These are phyloP conservation scores for Intellagama lesueurii DNA, from an alignment of 2,797 vertebrate species.

Conservation along the genomic window DNA sequence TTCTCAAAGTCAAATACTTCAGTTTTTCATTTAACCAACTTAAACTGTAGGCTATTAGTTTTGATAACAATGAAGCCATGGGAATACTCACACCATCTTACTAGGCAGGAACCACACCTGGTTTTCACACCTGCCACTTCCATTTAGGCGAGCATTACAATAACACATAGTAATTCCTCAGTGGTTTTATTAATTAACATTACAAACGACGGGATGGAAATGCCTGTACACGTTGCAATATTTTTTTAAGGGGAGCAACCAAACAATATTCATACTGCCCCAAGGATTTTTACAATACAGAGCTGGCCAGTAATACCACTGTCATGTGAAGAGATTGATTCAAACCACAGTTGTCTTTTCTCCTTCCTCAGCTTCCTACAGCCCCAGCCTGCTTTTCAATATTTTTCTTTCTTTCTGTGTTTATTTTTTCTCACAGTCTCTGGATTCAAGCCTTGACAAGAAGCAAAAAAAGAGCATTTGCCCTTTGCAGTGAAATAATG, in stretches of 20 bases:
- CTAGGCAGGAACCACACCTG: accelerated
- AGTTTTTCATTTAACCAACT: neutral
- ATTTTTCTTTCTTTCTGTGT: slow-evolving; percentile 25
- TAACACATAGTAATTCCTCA: neutral
- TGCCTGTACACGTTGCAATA: neutral
- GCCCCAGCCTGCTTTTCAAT: slow-evolving; percentile 19
- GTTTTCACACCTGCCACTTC: neutral
- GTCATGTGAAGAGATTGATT: neutral
- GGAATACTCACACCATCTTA: neutral
- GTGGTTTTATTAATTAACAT: neutral
- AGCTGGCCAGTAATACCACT: neutral
- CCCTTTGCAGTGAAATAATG: slow-evolving; percentile 53
- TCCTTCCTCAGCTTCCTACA: slow-evolving; percentile 14
- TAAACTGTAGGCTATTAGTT: neutral
- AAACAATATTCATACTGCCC: neutral
- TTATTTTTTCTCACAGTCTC: slow-evolving; percentile 37
- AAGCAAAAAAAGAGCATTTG: slow-evolving; percentile 29
- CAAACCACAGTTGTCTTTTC: neutral
- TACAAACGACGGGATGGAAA: neutral
- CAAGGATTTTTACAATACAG: neutral
- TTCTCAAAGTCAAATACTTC: slow-evolving; percentile 10
- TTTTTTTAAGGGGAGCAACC: neutral
- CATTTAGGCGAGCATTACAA: neutral
- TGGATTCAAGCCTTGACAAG: slow-evolving; percentile 49
- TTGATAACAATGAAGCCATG: neutral